A percentile compares a stretch with the other conserved stretches of the same genome.
phyloP scores from a whole-genome alignment of 2,113 vertebrate species.

The Poicephalus meyeri region DNA sequence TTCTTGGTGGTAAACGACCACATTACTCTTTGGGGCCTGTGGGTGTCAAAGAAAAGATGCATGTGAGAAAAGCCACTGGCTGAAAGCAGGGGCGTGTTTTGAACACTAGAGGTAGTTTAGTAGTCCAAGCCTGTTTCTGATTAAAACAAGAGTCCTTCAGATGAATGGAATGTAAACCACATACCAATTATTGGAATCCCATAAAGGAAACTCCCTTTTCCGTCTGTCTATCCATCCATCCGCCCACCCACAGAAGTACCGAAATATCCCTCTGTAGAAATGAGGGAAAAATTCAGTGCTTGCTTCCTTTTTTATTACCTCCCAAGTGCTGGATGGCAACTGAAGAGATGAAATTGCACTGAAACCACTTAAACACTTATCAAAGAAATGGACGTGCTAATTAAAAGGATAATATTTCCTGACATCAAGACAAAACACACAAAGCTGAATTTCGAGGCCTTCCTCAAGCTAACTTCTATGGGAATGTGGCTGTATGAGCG shows the following conservation, averaged over 20 bases:
- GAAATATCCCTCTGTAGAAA: conserved; percentile 49
- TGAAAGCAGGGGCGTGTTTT: not conserved
- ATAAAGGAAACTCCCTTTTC: conserved; percentile 74
- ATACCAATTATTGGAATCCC: conserved; percentile 72
- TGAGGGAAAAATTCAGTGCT: conserved; percentile 38
- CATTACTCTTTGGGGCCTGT: conserved; percentile 8
- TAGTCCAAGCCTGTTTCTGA: conserved; percentile 64
- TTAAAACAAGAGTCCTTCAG: conserved; percentile 63
- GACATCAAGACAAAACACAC: conserved; percentile 22
- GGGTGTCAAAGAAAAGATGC: conserved; percentile 44
- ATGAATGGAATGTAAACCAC: conserved; percentile 72
- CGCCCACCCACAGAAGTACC: conserved; percentile 51
- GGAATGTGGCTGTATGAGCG: conserved; percentile 21
- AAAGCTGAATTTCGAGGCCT: not conserved
- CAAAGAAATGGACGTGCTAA: conserved; percentile 43
- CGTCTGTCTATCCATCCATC: conserved; percentile 61
- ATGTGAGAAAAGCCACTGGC: not conserved
- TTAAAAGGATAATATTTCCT: conserved; percentile 47
- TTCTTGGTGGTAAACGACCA: conserved; percentile 25
- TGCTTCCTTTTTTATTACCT: conserved; percentile 19
- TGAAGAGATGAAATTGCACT: conserved; percentile 37
- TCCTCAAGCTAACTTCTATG: conserved; percentile 12
- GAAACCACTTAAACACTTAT: conserved; percentile 38
- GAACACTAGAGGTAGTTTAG: conserved; percentile 55
- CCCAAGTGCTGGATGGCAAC: conserved; percentile 41